A percentile compares a stretch with the other conserved stretches of the same genome.
Conservation (phyloP, 92 coral and sea anemone genomes). For the Zoanthus sansibaricus region DNA sequence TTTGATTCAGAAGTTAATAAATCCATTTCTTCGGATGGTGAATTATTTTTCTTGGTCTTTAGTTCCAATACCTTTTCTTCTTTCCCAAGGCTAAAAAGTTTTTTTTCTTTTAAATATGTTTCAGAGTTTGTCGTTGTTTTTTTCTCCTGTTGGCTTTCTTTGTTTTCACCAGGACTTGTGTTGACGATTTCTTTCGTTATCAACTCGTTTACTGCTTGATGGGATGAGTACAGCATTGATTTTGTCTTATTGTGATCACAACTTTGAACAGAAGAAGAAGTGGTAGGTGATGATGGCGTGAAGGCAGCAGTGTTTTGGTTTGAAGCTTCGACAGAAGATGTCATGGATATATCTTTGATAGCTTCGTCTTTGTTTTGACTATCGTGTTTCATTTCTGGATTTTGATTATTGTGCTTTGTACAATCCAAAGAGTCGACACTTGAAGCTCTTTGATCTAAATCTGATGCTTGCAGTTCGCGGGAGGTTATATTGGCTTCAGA, state of each 20-base stretch:
- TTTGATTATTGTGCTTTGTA: background rate
- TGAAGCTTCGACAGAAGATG: background rate
- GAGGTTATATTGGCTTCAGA: background rate
- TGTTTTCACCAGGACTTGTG: background rate
- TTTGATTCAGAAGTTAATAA: background rate
- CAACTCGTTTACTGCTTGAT: background rate
- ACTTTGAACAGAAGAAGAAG: background rate
- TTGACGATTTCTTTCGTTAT: background rate
- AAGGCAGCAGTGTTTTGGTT: background rate
- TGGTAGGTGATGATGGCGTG: background rate
- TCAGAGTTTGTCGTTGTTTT: background rate
- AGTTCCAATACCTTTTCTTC: background rate
- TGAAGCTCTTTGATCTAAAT: background rate
- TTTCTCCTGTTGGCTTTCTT: background rate
- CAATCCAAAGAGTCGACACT: background rate
- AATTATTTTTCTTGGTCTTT: background rate
- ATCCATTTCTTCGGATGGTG: background rate
- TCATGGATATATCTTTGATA: no score
- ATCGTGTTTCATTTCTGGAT: background rate
- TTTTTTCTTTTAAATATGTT: no score
- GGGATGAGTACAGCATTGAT: background rate
- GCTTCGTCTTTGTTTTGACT: background rate
- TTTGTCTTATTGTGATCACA: background rate
- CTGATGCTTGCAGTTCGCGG: background rate
- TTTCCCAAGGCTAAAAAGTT: background rate